Evolutionary conservation across 1,140 invertebrate genomes (phyloP).

Genomic region (Lepidostoma basale): DNA sequence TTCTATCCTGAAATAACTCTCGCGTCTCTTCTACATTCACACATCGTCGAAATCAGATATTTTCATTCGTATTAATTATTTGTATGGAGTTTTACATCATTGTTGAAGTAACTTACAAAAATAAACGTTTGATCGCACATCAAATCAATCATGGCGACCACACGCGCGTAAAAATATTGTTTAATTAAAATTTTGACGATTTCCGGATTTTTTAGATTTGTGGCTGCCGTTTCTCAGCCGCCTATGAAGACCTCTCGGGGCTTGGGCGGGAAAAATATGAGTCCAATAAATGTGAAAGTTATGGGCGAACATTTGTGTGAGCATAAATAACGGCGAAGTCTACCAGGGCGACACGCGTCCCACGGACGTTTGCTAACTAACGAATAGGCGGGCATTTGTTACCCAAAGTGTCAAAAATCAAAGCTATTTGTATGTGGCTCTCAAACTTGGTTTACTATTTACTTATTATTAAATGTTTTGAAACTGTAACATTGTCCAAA

Average conservation of each 20-base stretch:
- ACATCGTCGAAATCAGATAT: too few relatives aligned
- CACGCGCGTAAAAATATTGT: not conserved
- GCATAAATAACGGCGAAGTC: constrained; percentile 32
- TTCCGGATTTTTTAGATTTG: not conserved
- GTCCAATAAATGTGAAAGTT: not conserved
- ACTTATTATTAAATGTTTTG: too few relatives aligned
- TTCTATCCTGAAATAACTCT: too few relatives aligned
- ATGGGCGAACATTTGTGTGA: not conserved
- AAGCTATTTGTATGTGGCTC: too few relatives aligned
- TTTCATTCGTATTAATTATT: too few relatives aligned
- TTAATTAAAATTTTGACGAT: not conserved
- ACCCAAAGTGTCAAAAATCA: constrained; percentile 28
- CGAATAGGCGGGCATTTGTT: constrained; percentile 45
- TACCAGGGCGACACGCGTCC: constrained; percentile 42
- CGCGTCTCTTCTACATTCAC: too few relatives aligned
- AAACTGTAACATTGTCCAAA: not conserved
- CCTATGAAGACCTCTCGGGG: too few relatives aligned
- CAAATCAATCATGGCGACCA: not conserved
- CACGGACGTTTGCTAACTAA: constrained; percentile 45
- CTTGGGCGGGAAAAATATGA: not conserved
- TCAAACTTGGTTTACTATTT: too few relatives aligned
- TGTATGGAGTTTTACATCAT: too few relatives aligned
- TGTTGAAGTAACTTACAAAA: too few relatives aligned
- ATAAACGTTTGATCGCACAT: too few relatives aligned
- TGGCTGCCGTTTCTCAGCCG: too few relatives aligned